Evolutionary conservation across 2,113 vertebrate species (phyloP).

Genomic region (Poicephalus meyeri): DNA sequence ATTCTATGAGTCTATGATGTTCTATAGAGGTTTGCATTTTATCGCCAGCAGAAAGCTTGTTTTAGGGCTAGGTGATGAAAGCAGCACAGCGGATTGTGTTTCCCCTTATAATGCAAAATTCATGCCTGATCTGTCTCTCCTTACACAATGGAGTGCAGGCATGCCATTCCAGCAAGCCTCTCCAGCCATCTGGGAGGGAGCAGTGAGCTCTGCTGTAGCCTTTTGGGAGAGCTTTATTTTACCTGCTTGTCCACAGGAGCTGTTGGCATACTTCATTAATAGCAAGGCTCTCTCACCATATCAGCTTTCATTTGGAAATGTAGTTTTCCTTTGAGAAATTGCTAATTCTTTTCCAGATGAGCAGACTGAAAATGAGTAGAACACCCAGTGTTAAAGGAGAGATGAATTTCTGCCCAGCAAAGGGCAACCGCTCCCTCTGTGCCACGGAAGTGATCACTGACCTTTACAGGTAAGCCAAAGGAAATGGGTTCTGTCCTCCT

Average conservation of each 20-base stretch:
- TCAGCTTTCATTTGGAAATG: not conserved
- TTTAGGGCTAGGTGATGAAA: constrained; percentile 32
- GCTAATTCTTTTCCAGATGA: not conserved
- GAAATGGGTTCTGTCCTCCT: not conserved
- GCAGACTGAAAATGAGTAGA: not conserved
- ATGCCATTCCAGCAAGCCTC: not conserved
- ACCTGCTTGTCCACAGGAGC: not conserved
- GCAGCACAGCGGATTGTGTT: not conserved
- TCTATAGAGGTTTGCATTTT: not conserved
- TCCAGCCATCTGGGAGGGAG: not conserved
- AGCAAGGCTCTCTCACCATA: not conserved
- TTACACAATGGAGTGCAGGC: not conserved
- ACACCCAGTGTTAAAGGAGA: not conserved
- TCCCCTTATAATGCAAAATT: constrained; percentile 66
- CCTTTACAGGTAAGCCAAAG: not conserved
- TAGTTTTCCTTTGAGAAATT: not conserved
- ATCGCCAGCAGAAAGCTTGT: not conserved
- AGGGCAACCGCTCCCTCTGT: not conserved
- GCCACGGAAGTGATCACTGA: fast-evolving
- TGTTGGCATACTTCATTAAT: not conserved
- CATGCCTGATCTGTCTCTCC: constrained; percentile 36
- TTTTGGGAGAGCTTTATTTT: not conserved
- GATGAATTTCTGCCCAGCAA: not conserved
- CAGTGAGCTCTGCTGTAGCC: not conserved
- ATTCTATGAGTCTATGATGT: not conserved